Conservation (phyloP, 1,140 invertebrate genomes). For the Lithobius niger region DNA sequence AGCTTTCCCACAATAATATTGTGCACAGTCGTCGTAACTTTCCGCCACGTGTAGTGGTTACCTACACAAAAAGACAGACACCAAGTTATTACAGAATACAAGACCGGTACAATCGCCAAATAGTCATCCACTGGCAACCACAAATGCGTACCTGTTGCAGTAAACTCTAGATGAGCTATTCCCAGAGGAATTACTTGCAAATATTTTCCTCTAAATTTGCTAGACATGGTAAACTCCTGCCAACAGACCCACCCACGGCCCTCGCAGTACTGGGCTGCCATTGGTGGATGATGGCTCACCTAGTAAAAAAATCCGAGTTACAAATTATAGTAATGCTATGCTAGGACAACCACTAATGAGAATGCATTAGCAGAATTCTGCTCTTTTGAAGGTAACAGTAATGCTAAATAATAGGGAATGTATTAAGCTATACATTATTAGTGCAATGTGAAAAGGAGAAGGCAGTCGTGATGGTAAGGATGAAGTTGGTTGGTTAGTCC, state of each 20-base stretch:
- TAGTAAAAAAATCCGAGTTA: slow-evolving; percentile 23
- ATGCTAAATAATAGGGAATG: too few relatives aligned
- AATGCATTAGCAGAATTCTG: too few relatives aligned
- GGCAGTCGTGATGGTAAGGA: too few relatives aligned
- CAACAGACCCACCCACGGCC: slow-evolving; percentile 75
- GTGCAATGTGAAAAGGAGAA: too few relatives aligned
- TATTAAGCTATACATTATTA: too few relatives aligned
- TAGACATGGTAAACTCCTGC: slow-evolving; percentile 98
- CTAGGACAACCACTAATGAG: too few relatives aligned
- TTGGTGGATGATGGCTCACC: slow-evolving; percentile 96
- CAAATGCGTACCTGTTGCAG: slow-evolving; percentile 35
- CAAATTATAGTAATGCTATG: too few relatives aligned
- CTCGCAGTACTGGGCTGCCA: slow-evolving; percentile 85
- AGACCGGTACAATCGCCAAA: too few relatives aligned
- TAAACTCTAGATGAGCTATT: slow-evolving; percentile 65
- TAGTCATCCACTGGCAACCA: too few relatives aligned
- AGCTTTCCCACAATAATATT: slow-evolving; percentile 99
- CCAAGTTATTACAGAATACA: too few relatives aligned
- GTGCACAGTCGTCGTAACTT: slow-evolving; percentile 96
- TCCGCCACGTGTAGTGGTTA: slow-evolving; percentile 92
- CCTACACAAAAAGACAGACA: slow-evolving; percentile 30
- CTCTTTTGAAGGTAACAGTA: too few relatives aligned
- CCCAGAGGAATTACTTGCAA: slow-evolving; percentile 85
- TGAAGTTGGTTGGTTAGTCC: too few relatives aligned
- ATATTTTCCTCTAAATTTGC: slow-evolving; percentile 97